Evolutionary conservation across 2,113 vertebrate genomes (phyloP).

Genomic region (Vidua macroura): DNA sequence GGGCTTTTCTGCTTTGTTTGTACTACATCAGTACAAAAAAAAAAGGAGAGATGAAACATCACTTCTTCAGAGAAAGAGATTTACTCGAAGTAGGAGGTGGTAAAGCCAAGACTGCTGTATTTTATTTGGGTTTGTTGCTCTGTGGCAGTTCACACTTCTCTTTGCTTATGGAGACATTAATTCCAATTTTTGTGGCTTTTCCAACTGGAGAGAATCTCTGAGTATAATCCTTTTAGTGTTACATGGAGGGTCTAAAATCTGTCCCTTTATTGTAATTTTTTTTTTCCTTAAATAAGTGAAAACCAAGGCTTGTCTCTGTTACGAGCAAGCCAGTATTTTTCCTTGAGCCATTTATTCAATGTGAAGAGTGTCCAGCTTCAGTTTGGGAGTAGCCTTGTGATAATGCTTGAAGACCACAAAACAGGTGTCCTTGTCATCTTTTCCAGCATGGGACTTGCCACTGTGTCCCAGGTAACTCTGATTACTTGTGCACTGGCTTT

Average conservation of each 20-base stretch:
- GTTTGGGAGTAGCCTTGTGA: neutral
- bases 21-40: neutral
- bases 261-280: neutral
- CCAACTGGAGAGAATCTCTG: neutral
- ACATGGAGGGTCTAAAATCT: neutral
- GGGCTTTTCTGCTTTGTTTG: neutral
- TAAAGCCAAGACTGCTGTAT: neutral
- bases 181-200: neutral
- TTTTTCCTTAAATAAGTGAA: neutral
- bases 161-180: neutral
- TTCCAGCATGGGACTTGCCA: neutral
- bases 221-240: neutral
- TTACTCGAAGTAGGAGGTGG: neutral
- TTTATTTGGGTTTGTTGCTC: neutral
- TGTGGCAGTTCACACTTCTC: neutral
- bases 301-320: neutral
- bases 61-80: neutral
- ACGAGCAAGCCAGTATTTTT: neutral
- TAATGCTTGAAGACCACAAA: neutral
- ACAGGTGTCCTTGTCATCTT: neutral
- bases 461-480: accelerated
- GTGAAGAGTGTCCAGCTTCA: neutral
- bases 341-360: neutral
- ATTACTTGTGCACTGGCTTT: neutral
- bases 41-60: neutral